Evolutionary conservation across 2,888 invertebrate species (phyloP).

Genomic region (Athalia circularis): DNA sequence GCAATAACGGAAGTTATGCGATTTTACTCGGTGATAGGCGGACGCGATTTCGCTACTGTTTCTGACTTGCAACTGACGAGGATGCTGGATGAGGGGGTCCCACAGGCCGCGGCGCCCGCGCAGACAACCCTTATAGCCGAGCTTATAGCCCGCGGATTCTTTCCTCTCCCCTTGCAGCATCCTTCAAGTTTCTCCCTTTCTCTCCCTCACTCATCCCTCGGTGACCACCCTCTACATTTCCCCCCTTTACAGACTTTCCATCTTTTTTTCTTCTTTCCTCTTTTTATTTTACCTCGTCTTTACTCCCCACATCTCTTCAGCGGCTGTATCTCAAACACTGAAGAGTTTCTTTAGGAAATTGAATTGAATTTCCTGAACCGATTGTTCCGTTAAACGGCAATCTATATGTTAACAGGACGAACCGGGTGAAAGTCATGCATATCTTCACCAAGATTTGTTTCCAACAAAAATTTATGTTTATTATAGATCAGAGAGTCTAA

Average conservation of each 20-base stretch:
- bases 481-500: constrained; percentile 39
- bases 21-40: constrained; percentile 42
- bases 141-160: constrained; percentile 24
- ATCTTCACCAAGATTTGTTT: constrained; percentile 58
- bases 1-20: constrained; percentile 41
- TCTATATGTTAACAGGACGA: constrained; percentile 71
- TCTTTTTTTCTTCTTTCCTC: constrained; percentile 41
- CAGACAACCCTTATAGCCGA: constrained; percentile 65
- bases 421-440: constrained; percentile 70
- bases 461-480: constrained; percentile 46
- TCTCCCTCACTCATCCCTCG: background rate
- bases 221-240: too few relatives aligned
- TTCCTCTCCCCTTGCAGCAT: constrained; percentile 44
- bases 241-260: too few relatives aligned
- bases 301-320: constrained; percentile 57
- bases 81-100: constrained; percentile 72
- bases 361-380: constrained; percentile 67
- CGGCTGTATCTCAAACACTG: constrained; percentile 68
- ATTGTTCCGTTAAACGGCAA: constrained; percentile 69
- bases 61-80: constrained; percentile 72
- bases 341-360: constrained; percentile 70
- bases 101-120: constrained; percentile 68
- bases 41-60: constrained; percentile 67
- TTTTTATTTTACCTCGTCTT: constrained; percentile 11
- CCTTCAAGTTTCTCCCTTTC: constrained; percentile 35